Evolutionary conservation across 2,888 invertebrate species (phyloP).

Genomic region (Brachypterus glaber): DNA sequence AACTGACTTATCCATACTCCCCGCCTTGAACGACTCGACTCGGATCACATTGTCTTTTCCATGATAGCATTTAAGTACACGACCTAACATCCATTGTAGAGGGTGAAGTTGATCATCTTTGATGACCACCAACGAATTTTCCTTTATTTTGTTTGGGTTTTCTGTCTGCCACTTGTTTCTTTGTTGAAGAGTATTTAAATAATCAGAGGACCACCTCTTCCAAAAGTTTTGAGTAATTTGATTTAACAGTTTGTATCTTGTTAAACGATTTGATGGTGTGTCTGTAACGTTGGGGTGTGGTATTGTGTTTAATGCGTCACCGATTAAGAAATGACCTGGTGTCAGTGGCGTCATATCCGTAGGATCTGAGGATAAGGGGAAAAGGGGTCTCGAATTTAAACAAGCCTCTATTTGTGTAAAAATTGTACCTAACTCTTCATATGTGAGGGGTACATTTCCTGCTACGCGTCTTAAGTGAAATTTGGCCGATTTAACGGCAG

Average conservation of each 20-base stretch:
- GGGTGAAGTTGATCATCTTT: background rate
- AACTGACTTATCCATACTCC: too few relatives aligned
- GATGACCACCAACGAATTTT: background rate
- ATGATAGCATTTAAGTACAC: background rate
- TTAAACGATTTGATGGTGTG: background rate
- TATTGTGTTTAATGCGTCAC: background rate
- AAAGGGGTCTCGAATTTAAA: background rate
- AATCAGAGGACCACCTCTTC: slow-evolving; percentile 18
- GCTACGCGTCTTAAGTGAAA: slow-evolving; percentile 22
- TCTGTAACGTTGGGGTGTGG: background rate
- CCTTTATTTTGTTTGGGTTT: background rate
- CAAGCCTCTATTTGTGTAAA: background rate
- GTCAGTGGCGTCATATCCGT: background rate
- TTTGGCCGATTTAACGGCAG: too few relatives aligned
- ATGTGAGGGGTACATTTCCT: too few relatives aligned
- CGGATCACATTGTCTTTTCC: background rate
- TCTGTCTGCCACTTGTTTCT: slow-evolving; percentile 14
- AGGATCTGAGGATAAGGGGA: slow-evolving; percentile 1
- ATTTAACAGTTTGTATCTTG: too few relatives aligned
- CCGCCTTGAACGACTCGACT: too few relatives aligned
- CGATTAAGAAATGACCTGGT: slow-evolving; percentile 2
- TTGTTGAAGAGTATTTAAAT: slow-evolving; percentile 15
- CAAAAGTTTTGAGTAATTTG: slow-evolving; percentile 17
- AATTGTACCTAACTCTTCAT: background rate
- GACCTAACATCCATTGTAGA: background rate